A percentile compares a stretch with the other conserved stretches of the same genome.
Conservation (phyloP, 2,797 vertebrate genomes). For the Chelmon rostratus region DNA sequence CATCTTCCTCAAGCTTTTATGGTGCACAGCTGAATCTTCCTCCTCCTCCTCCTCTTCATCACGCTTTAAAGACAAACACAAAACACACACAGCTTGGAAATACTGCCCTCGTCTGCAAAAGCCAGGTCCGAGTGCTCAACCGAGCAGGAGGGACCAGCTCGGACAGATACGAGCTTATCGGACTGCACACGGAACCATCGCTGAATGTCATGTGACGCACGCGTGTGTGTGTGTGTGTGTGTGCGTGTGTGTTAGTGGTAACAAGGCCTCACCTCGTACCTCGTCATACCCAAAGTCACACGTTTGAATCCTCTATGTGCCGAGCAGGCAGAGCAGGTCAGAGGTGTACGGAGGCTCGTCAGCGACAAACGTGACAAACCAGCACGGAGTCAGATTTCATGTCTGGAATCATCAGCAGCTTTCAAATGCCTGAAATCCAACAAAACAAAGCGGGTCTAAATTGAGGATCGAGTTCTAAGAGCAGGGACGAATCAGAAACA, state of each 20-base stretch:
- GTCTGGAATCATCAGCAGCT: not conserved
- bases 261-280: conserved; percentile 18
- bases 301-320: conserved; percentile 1
- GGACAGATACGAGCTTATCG: conserved; percentile 12
- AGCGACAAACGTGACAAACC: not conserved
- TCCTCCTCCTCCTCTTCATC: conserved; percentile 41
- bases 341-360: conserved; percentile 8
- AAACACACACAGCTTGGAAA: conserved; percentile 44
- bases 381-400: too few species aligned
- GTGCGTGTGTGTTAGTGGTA: conserved; percentile 11
- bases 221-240: conserved; percentile 12
- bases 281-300: conserved; percentile 26
- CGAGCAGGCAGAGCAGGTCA: conserved; percentile 8
- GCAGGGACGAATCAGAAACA: too few species aligned
- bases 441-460: too few species aligned
- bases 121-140: not conserved
- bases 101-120: conserved; percentile 19
- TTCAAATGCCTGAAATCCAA: not conserved
- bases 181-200: conserved; percentile 32
- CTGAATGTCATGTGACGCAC: conserved; percentile 1
- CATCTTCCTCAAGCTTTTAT: conserved; percentile 50
- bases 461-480: too few species aligned
- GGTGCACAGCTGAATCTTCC: conserved; percentile 30
- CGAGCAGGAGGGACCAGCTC: not conserved
- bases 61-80: conserved; percentile 53